Evolutionary conservation across 2,797 vertebrate species (phyloP).

Genomic region (Aldrovandia affinis): DNA sequence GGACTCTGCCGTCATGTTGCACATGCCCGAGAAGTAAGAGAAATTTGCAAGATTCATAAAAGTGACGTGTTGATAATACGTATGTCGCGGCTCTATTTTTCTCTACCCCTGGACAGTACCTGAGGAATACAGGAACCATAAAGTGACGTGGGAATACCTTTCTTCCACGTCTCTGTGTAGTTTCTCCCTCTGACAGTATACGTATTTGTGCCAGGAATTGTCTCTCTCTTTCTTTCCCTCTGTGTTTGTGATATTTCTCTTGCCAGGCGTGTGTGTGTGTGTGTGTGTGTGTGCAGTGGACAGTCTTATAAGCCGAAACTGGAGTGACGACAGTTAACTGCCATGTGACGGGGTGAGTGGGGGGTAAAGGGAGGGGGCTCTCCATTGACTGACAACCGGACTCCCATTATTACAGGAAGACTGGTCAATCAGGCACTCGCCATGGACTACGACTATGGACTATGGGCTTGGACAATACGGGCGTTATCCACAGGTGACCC

Average conservation of each 20-base stretch:
- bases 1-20: constrained; percentile 85
- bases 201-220: not conserved
- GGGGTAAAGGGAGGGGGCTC: constrained; percentile 34
- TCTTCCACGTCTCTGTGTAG: not conserved
- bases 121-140: constrained; percentile 15
- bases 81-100: constrained; percentile 23
- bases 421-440: not conserved
- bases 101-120: constrained; percentile 40
- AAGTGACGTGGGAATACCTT: not conserved
- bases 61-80: constrained; percentile 44
- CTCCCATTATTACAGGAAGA: not conserved
- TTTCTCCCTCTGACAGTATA: constrained; percentile 2
- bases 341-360: constrained; percentile 59
- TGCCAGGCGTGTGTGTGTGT: constrained; percentile 77
- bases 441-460: not conserved
- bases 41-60: constrained; percentile 91
- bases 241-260: constrained; percentile 53
- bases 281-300: constrained; percentile 69
- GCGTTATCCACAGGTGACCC: constrained; percentile 7
- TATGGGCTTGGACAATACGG: not conserved
- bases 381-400: not conserved
- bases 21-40: constrained; percentile 86
- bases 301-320: constrained; percentile 72
- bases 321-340: constrained; percentile 67
- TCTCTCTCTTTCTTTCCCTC: not conserved